Base-by-base conservation (phyloP, 2,888 invertebrate genomes). In the Caenorhabditis angaria region DNA sequence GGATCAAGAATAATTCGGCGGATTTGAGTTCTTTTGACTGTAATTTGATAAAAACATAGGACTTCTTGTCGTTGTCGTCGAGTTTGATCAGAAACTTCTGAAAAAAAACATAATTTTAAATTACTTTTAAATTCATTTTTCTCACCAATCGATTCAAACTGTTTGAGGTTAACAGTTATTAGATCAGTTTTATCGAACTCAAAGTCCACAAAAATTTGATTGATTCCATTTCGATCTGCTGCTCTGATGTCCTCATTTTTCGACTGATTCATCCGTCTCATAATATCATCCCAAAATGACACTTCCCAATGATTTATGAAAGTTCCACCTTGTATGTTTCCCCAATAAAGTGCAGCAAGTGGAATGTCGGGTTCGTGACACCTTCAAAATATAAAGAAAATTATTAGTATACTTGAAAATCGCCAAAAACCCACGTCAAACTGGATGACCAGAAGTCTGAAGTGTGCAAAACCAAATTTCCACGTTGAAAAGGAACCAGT, bases 261-360 rank as follows among this genome's bases (percentile, higher is more conserved):
- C 2, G 47, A 18, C 2, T 20, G 10, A 8, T 59, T 55, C n/a
- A 54, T 25, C 6, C 68, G 50, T 22, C 56, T 18, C 1, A 24
- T 53, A n/a, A 32, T 53, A 14, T 74, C 73, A 2, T 65, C 61
- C 65, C 65, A 69, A 24, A 69, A 76, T 0, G 76, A 76, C 3
- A 76, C 66, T 64, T 78, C 78, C 78, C 78, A 78, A 48, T 78
- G 78, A 62, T 74, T 76, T 10, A 78, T 69, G 50, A 76, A 74
- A 2, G 65, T 64, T 20, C 76, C 76, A 3, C 71, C 74, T 61
- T 76, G 76, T n/a, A 81, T 69, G 35, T 79, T 79, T 24, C 81
- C 81, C 41, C 76, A 81, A 51, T 70, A 65, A 10, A 81, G 48
- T 10, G 78, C 73, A 12, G 76, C 53, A 1, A 75, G 47, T 0